These are phyloP conservation scores for Drosophila incognita DNA, from an alignment of 2,888 invertebrate species.

Conservation along the genomic window DNA sequence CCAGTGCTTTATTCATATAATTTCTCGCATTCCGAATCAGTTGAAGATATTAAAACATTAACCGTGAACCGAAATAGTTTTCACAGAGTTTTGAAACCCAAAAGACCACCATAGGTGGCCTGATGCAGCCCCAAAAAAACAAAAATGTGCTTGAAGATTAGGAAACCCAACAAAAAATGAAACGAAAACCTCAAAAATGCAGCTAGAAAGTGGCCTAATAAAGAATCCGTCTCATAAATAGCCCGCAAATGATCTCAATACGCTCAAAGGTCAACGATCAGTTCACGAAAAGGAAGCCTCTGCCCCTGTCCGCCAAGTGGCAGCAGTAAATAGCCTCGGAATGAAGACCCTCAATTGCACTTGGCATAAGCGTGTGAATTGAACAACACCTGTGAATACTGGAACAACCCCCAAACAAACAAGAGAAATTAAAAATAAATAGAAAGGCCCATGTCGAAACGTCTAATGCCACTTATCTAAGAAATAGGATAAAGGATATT, in stretches of 20 bases:
- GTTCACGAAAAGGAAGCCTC: constrained; percentile 8
- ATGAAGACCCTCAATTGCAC: constrained; percentile 41
- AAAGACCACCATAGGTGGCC: constrained; percentile 22
- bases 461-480: constrained; percentile 39
- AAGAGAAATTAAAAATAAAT: not conserved
- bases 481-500: constrained; percentile 37
- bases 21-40: not conserved
- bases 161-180: constrained; percentile 36
- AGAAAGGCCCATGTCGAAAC: constrained; percentile 1
- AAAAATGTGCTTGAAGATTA: constrained; percentile 33
- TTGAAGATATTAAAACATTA: not conserved
- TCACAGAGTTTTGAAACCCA: not conserved
- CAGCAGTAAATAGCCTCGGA: constrained; percentile 33
- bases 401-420: constrained; percentile 35
- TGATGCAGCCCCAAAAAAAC: not conserved
- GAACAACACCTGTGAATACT: constrained; percentile 54
- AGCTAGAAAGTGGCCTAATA: constrained; percentile 41
- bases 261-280: constrained; percentile 41
- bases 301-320: not conserved
- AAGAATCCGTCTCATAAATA: constrained; percentile 23
- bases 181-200: constrained; percentile 51
- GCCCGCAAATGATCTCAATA: constrained; percentile 23
- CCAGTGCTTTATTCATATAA: constrained; percentile 2
- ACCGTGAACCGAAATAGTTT: constrained; percentile 4
- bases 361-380: constrained; percentile 49